Percentiles rank a stretch among this genome's conserved stretches.
Evolutionary conservation across 2,113 vertebrate genomes (phyloP).

Genomic region (Cacatua alba): DNA sequence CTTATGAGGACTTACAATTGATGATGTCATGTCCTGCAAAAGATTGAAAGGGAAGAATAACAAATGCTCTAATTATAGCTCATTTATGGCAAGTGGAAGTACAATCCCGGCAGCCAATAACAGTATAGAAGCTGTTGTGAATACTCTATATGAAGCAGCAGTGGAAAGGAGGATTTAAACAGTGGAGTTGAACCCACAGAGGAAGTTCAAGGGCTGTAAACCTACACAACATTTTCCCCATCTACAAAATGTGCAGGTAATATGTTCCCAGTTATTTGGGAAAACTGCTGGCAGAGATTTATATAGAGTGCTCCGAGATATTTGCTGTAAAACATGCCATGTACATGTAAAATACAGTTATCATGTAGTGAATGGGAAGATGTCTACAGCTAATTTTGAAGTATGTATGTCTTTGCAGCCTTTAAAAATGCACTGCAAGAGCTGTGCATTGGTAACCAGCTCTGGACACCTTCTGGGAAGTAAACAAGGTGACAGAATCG

Average conservation of each 20-base stretch:
- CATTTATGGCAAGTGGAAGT: neutral
- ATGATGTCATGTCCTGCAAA: neutral
- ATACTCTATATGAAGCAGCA: neutral
- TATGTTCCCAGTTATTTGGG: neutral
- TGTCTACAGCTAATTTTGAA: neutral
- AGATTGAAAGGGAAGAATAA: neutral
- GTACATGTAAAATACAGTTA: neutral
- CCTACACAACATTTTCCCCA: neutral
- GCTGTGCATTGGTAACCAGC: slow-evolving; percentile 93
- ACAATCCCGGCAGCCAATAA: neutral
- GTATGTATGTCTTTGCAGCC: slow-evolving; percentile 77
- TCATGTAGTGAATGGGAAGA: neutral
- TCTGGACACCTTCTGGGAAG: slow-evolving; percentile 91
- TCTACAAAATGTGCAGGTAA: neutral
- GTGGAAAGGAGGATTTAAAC: neutral
- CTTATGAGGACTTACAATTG: neutral
- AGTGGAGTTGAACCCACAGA: neutral
- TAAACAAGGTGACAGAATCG: slow-evolving; percentile 84
- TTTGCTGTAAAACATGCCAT: neutral
- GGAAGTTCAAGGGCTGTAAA: neutral
- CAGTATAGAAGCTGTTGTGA: neutral
- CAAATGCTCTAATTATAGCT: neutral
- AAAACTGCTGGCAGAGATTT: neutral
- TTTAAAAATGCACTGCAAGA: slow-evolving; percentile 91
- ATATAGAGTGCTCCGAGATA: neutral